A percentile compares a stretch with the other conserved stretches of the same genome.
Evolutionary conservation across 2,797 vertebrate species (phyloP).

Genomic region (Eulemur mongoz): DNA sequence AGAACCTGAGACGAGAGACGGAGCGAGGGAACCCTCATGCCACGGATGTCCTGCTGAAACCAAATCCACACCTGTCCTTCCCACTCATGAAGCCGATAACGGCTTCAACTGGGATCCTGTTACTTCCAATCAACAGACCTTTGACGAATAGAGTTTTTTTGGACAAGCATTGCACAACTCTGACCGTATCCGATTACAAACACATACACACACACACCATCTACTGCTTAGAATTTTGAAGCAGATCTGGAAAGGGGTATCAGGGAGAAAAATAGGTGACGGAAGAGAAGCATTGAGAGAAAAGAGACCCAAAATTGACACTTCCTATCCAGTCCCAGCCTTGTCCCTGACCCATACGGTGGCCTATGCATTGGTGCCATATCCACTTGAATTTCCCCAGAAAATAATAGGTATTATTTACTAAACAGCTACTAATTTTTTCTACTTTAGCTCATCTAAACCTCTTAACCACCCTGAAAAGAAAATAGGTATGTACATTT

Average conservation of each 20-base stretch:
- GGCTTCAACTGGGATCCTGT: background rate
- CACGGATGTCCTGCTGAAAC: background rate
- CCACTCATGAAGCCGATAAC: background rate
- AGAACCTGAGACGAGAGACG: background rate
- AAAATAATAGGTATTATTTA: background rate
- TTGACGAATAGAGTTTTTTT: background rate
- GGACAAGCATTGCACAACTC: background rate
- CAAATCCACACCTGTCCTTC: background rate
- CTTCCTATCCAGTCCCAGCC: too few species aligned
- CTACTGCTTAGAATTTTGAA: background rate
- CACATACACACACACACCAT: background rate
- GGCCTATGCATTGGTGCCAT: accelerated
- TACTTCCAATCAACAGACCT: too few species aligned
- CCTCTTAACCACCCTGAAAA: background rate
- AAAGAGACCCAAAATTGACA: background rate
- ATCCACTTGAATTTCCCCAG: background rate
- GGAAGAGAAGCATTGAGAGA: background rate
- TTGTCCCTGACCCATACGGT: background rate
- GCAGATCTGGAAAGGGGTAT: background rate
- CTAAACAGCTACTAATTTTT: background rate
- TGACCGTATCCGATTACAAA: too few species aligned
- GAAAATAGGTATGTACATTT: background rate
- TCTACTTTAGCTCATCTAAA: background rate
- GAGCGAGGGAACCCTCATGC: background rate
- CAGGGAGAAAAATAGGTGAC: background rate